Base-by-base conservation (phyloP, 2,888 invertebrate species). In the Xanthia togata region DNA sequence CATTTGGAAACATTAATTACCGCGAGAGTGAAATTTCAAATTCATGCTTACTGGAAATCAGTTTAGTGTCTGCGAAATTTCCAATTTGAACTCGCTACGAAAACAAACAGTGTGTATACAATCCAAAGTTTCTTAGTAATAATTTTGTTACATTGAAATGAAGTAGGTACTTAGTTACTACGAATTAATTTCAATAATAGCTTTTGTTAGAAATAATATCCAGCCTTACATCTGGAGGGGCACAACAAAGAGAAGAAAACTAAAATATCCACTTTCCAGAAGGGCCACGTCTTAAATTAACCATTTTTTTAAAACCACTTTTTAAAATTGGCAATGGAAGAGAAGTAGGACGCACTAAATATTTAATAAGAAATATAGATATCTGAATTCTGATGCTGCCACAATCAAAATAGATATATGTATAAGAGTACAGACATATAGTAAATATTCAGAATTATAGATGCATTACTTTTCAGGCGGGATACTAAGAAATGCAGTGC, bases 31-130 rank as follows among this genome's bases (percentile, higher is more conserved):
- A 70, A 76, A 57, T 68, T 82, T 53, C 53, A 65, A 70, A 82
- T 64, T 44, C 26, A 53, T 53, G 23, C 23, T 55, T 50, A 70
- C 55, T 67, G 65, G n/a, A 78, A 70, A 78, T 62, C 77, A 41
- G 64, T 64, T 69, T 20, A 9, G 26, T 62, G 57, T 82, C 70
- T 80, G 83, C 50, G 14, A 71, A 78, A 78, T 70, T 67, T 78
- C 57, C 60, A 55, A 44, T 67, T 53, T 38, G 20, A 26, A 47
- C 12, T 68, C 35, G 12, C 17, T 57, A 11, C 6, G 11, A 20
- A 76, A 68, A 69, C 59, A 64, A 69, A 55, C 63, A 20, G 57
- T 59, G 31, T 38, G 20, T 50, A 44, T 20, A 4, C 26, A 59
- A 44, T 20, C 6, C 26, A 59, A 74, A 44, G 78, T 81, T 81